These are phyloP conservation scores for Zygothrica quintamaculata DNA, from an alignment of 2,888 invertebrate genomes.

Conservation along the genomic window DNA sequence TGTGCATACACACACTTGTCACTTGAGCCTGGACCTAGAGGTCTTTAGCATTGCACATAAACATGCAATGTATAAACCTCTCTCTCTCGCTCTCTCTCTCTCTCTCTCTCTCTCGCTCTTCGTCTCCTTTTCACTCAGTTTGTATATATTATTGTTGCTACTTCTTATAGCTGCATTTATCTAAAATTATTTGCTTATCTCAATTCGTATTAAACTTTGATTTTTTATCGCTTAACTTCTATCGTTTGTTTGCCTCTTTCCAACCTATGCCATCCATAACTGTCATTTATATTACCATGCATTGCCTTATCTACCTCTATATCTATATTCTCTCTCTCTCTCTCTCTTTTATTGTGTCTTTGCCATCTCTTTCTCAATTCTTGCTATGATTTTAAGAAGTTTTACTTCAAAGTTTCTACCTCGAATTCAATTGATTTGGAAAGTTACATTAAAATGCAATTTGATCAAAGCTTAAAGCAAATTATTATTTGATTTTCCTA, in stretches of 20 bases:
- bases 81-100: conserved; percentile 11
- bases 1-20: conserved; percentile 79
- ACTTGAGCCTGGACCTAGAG: conserved; percentile 72
- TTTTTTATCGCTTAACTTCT: conserved; percentile 66
- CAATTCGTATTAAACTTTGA: conserved; percentile 72
- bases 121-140: conserved; percentile 8
- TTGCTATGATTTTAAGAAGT: conserved; percentile 27
- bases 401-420: conserved; percentile 22
- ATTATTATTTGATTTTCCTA: conserved; percentile 34
- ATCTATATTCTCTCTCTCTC: conserved; percentile 35
- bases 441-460: conserved; percentile 80
- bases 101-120: conserved; percentile 11
- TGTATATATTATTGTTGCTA: too few species aligned
- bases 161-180: conserved; percentile 17
- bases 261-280: conserved; percentile 69
- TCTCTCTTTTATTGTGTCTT: conserved; percentile 8
- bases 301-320: conserved; percentile 47
- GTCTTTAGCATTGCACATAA: conserved; percentile 40
- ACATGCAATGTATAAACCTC: not conserved
- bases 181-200: conserved; percentile 71
- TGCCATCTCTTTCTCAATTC: not conserved
- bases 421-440: conserved; percentile 74
- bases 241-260: conserved; percentile 65
- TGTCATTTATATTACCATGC: conserved; percentile 53
- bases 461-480: conserved; percentile 43